Base-by-base conservation (phyloP, 2,888 invertebrate genomes). In the Leucania comma region DNA sequence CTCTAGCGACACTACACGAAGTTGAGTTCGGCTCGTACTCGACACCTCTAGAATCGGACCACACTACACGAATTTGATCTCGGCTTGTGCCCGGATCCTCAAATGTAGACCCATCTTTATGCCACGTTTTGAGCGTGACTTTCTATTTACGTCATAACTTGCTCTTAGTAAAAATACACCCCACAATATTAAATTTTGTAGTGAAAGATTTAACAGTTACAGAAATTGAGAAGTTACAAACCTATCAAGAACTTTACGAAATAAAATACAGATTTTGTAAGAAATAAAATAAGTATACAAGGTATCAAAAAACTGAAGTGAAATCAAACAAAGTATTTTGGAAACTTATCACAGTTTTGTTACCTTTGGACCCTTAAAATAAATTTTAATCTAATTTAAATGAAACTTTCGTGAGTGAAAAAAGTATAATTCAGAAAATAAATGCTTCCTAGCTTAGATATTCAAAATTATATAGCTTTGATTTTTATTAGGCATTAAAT, bases 331-430 rank as follows among this genome's bases (percentile, higher is more conserved):
- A 63, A 57, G 66, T 60, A 65, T 71, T 81, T 87, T 80, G 81
- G 76, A 81, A 70, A 75, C 62, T 67, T 89, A 89, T 89, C 89
- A 89, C 89, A 89, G 89, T 78, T 83, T 78, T 65, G 75, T 85
- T 86, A 66, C 74, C 69, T 77, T 87, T 84, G 82, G 76, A 81
- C 80, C 78, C 76, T 58, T 72, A 71, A 14, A 68, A 38, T 56
- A 71, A 48, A 60, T 74, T 50, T 29, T 26, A 67, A 60, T 6
- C 46, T 48, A 71, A 8, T 69, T 53, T 12, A n/a, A n/a, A 24
- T 48, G 0, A 26, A 77, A 56, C 3, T 22, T 58, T 59, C 5
- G 24, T n/a, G 10, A 12, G 3, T 22, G 8, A 20, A 58, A n/a
- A 51, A 24, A 1, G 17, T 29, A 65, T 48, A 14, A 26, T n/a